phyloP scores from a whole-genome alignment of 2,113 vertebrate species.

The Trichechus manatus region DNA sequence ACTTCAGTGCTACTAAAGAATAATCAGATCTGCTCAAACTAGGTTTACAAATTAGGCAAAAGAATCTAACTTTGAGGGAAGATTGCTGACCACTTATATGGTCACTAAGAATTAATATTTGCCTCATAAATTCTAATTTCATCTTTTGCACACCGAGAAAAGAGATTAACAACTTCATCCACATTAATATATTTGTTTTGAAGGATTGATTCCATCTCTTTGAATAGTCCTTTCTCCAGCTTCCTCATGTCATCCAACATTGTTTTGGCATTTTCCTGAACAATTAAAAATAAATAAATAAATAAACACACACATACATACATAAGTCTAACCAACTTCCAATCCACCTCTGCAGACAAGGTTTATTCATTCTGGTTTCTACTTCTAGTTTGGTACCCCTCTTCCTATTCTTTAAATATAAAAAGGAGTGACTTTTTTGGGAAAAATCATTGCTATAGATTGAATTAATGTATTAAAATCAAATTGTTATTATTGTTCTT shows the following conservation, averaged over 20 bases:
- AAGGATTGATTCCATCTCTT: conserved; percentile 91
- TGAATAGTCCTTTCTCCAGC: conserved; percentile 91
- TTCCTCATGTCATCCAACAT: conserved; percentile 89
- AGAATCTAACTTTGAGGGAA: conserved; percentile 40
- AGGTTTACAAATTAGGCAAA: background rate
- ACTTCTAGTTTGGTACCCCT: background rate
- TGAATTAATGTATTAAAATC: conserved; percentile 17
- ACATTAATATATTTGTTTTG: conserved; percentile 85
- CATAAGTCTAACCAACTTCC: conserved; percentile 29
- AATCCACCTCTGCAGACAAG: conserved; percentile 21
- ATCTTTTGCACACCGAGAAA: conserved; percentile 88
- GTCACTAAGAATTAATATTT: conserved; percentile 64
- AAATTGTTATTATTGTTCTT: conserved; percentile 51
- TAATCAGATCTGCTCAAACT: conserved; percentile 38
- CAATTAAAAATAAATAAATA: conserved; percentile 63
- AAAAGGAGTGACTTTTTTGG: conserved; percentile 22
- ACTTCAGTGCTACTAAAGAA: conserved; percentile 50
- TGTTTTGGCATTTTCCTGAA: conserved; percentile 90
- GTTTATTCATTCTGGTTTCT: conserved; percentile 49
- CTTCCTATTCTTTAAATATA: conserved; percentile 26
- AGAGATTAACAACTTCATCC: conserved; percentile 89
- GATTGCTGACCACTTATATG: conserved; percentile 2
- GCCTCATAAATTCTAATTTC: conserved; percentile 91
- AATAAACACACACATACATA: background rate
- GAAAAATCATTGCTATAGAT: conserved; percentile 35